Base-by-base conservation (phyloP, 2,888 invertebrate genomes). In the Corbicula japonica region DNA sequence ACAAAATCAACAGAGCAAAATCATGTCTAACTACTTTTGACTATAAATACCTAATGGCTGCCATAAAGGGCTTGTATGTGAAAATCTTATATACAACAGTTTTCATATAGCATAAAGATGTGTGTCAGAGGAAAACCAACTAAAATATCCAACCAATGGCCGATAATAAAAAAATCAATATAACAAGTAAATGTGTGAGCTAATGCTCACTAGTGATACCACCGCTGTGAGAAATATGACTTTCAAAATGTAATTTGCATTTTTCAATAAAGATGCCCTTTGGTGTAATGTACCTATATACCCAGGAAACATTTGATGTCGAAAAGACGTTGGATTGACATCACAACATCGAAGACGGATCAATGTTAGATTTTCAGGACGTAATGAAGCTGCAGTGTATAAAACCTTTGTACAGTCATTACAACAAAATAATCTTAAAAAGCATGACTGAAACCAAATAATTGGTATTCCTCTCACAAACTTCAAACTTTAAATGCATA, bases 31-130 rank as follows among this genome's bases (percentile, higher is more conserved):
- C 66, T 66, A 66, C 26, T 23, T 23, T 66, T 66, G 21, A 52
- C 66, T 50, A 32, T 21, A 66, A 35, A 38, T 26, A n/a, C 54
- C 41, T 41, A 66, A 61, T 68, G 72, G 77, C 77, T 77, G 77
- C 77, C 77, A 77, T 66, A 48, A 72, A 77, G 72, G 77, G 77
- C 76, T 76, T 66, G 34, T 66, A 38, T 48, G 35, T 48, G 8
- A 60, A 48, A 56, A 38, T 62, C 38, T 26, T 54, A 50, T 60
- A 18, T 38, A 26, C 23, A 70, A 60, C 23, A 50, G 10, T 34
- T 50, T 21, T 21, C 38, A 68, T 28, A 34, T 44, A n/a, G 18
- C 28, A 62, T 26, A 18, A 30, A 35, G 32, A 41, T 41, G 44
- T 38, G 34, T 34, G 38, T 35, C 34, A 52, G 23, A 15, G 23